Conservation (phyloP, 2,888 invertebrate species). For the Diarsia rubi region DNA sequence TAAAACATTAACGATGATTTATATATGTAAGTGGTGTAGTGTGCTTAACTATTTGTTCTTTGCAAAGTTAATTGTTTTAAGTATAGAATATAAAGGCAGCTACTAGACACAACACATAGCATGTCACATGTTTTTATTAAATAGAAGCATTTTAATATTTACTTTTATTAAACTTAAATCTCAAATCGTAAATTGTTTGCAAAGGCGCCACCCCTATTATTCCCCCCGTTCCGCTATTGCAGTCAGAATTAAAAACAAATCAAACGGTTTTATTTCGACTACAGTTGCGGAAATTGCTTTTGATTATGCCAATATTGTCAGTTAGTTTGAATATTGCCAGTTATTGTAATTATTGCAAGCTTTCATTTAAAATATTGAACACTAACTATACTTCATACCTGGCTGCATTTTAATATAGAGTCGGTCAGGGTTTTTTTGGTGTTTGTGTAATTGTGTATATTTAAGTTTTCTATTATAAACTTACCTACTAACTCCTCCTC, state of each 20-base stretch:
- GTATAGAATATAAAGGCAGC: too few species aligned
- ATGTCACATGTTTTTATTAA: too few species aligned
- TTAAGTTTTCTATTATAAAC: not conserved
- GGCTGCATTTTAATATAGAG: not conserved
- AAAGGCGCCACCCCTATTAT: conserved; percentile 25
- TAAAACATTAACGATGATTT: too few species aligned
- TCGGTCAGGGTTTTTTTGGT: conserved; percentile 4
- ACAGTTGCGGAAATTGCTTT: conserved; percentile 35
- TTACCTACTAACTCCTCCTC: too few species aligned
- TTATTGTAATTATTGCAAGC: not conserved
- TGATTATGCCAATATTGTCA: conserved; percentile 36
- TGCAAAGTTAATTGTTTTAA: too few species aligned
- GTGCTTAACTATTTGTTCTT: too few species aligned
- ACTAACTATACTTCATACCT: not conserved
- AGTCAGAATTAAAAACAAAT: conserved; percentile 54
- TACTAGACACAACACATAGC: too few species aligned
- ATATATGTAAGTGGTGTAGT: too few species aligned
- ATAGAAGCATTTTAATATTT: too few species aligned
- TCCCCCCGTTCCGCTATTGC: conserved; percentile 15
- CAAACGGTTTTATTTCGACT: conserved; percentile 27
- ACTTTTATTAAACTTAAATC: too few species aligned
- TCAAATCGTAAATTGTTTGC: too few species aligned
- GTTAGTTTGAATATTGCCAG: conserved; percentile 3
- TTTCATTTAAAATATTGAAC: conserved; percentile 1
- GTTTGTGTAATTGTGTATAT: not conserved